Evolutionary conservation across 53 echinoderm and acorn worm species (phyloP), one percentile per base, ranked within the genome.

Genomic region (Holothuria leucospilota): DNA sequence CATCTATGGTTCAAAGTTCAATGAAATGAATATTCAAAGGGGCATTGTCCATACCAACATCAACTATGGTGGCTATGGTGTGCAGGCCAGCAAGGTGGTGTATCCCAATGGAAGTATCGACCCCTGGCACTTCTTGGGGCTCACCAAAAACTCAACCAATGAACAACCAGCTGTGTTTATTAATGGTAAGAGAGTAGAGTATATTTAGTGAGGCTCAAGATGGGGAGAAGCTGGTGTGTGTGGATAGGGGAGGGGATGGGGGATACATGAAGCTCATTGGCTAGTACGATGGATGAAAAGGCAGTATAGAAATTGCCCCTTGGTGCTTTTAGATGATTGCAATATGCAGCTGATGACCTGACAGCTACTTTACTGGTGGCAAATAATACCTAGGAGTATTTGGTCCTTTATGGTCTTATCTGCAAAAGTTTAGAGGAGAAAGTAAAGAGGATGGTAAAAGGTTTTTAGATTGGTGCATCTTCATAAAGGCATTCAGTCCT

Each of bases 51-150:
- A 86, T 40, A 93, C 97, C 52, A 97, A 97, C 46, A 95, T 90
- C 66, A 93, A 97, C 95, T 97, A 97, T 46, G 98, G 98, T 14
- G 98, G 95, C 14, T 89, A 62, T 30, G 92, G 90, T 8, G 88
- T 98, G 16, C 66, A 67, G 34, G 94, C 93, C 0, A 85, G 71
- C 11, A 95, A 93, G 46, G 92, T 98, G 6, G 92, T 98, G 38
- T 95, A 91, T 51, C 95, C 98, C 51, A 98, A 98, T 52, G 98
- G 98, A 25, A 95, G 92, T 63, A 98, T 98, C n/a, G 98, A 98
- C 71, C 98, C 95, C 13, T 98, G 98, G 98, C 98, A 98, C 85
- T 90, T 85, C 8, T 77, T 98, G 69, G 98, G 98, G 13, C 92
- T 98, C 73, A 79, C 86, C 26, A 88, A 83, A 61, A 86, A 88